Percentiles rank a stretch among this genome's conserved stretches.
These are phyloP conservation scores for Neoarius graeffei DNA, from an alignment of 2,113 vertebrate genomes.

Conservation along the genomic window DNA sequence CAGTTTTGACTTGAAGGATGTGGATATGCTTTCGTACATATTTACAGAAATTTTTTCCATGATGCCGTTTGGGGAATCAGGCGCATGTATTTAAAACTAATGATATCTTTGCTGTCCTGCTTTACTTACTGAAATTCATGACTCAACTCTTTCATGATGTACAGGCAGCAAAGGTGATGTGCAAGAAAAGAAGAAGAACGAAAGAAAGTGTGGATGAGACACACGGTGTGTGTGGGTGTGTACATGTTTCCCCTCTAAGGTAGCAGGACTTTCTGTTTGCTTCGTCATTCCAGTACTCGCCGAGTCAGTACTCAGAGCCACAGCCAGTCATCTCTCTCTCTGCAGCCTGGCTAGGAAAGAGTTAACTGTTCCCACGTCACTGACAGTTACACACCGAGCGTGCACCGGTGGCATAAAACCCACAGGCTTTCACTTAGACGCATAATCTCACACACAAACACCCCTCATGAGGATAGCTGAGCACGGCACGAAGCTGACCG, in stretches of 20 bases:
- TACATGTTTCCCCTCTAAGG: constrained; percentile 41
- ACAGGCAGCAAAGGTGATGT: constrained; percentile 19
- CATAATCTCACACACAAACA: not conserved
- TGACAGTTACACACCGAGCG: constrained; percentile 43
- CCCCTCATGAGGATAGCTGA: not conserved
- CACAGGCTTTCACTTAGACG: constrained; percentile 34
- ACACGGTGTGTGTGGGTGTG: not conserved
- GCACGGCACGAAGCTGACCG: not conserved
- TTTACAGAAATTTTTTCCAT: not conserved
- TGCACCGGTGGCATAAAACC: constrained; percentile 25
- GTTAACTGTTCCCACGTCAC: constrained; percentile 54
- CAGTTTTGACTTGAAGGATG: not conserved
- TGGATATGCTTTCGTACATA: not conserved
- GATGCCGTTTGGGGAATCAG: not conserved
- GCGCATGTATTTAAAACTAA: not conserved
- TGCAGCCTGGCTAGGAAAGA: constrained; percentile 52
- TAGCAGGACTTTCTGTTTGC: constrained; percentile 34
- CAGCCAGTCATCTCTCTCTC: constrained; percentile 50
- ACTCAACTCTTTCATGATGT: constrained; percentile 37
- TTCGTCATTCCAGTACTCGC: constrained; percentile 55
- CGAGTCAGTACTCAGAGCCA: constrained; percentile 48
- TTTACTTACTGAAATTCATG: constrained; percentile 47
- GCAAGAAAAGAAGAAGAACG: constrained; percentile 13
- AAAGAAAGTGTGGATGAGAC: not conserved
- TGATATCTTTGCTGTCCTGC: not conserved